Conservation (phyloP, 2,797 vertebrate genomes). For the Buphagus erythrorhynchus region DNA sequence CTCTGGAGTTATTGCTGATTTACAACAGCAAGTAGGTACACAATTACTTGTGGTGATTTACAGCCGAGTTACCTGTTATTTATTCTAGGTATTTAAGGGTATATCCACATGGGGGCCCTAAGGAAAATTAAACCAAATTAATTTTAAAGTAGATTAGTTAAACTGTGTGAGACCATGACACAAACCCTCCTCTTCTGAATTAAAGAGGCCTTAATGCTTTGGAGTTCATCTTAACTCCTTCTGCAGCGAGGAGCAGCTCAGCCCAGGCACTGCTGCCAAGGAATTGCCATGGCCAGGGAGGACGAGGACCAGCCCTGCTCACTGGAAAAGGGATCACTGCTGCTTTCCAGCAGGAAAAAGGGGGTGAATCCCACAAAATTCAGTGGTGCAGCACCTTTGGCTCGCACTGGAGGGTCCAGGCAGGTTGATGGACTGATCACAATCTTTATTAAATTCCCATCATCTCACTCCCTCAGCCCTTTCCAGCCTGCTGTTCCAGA, state of each 20-base stretch:
- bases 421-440: background rate
- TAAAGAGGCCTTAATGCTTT: conserved; percentile 16
- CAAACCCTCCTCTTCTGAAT: background rate
- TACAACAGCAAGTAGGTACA: conserved; percentile 48
- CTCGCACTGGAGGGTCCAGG: background rate
- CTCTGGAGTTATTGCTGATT: conserved; percentile 50
- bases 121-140: conserved; percentile 69
- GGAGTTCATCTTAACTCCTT: background rate
- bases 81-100: conserved; percentile 52
- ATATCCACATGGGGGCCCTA: conserved; percentile 42
- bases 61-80: conserved; percentile 27
- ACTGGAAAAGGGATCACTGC: fast-evolving
- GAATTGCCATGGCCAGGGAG: background rate
- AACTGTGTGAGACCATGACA: conserved; percentile 47
- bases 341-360: background rate
- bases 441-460: background rate
- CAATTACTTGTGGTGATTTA: conserved; percentile 60
- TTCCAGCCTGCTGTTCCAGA: background rate
- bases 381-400: background rate
- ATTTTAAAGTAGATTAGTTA: conserved; percentile 64
- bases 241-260: background rate
- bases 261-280: background rate
- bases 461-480: background rate
- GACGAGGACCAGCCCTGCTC: background rate
- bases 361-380: background rate